Evolutionary conservation across 1,140 invertebrate species (phyloP).

Genomic region (Eueides isabella): DNA sequence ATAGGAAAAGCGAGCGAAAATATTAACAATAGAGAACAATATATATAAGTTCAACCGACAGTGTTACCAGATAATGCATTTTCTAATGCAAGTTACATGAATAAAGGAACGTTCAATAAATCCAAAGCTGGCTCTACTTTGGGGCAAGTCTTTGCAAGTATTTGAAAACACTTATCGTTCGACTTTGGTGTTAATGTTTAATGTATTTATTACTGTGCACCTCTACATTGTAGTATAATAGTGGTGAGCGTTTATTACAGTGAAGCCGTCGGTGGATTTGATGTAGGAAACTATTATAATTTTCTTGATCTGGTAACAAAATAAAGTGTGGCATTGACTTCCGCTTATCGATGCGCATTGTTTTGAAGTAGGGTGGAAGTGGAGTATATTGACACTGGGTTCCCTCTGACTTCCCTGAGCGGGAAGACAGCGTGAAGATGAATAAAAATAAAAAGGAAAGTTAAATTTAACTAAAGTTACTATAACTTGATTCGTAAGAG

Average conservation of each 20-base stretch:
- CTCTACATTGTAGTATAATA: neutral
- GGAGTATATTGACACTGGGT: neutral
- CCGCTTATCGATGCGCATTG: neutral
- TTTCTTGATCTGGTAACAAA: neutral
- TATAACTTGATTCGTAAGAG: neutral
- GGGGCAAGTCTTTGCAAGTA: conserved; percentile 2
- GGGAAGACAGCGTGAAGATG: no score
- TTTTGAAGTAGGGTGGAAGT: neutral
- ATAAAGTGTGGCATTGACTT: neutral
- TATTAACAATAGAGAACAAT: conserved; percentile 16
- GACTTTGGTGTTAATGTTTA: neutral
- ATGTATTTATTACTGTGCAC: neutral
- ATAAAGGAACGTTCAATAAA: conserved; percentile 19
- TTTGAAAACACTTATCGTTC: conserved; percentile 11
- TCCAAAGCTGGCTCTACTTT: conserved; percentile 1
- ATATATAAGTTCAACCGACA: conserved; percentile 11
- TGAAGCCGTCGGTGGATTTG: neutral
- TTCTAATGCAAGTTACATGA: conserved; percentile 18
- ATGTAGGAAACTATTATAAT: neutral
- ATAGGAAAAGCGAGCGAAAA: conserved; percentile 13
- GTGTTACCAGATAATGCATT: conserved; percentile 17
- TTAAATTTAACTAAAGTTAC: no score
- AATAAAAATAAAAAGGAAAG: no score
- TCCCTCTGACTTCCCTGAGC: neutral
- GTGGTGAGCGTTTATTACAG: neutral